Evolutionary conservation across 92 coral and sea anemone species (phyloP).

Genomic region (Porites divaricata): DNA sequence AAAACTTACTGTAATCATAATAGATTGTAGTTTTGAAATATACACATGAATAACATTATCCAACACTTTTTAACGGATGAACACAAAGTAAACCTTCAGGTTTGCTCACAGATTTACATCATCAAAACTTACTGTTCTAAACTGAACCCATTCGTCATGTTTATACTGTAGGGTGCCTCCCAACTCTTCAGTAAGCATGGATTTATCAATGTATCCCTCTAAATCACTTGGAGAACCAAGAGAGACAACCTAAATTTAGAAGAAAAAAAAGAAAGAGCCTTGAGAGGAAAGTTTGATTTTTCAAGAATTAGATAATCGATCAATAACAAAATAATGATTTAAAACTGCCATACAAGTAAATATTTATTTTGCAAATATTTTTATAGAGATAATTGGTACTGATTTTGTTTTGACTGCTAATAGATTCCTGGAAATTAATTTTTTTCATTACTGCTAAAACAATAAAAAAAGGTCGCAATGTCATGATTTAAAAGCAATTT

Average conservation of each 20-base stretch:
- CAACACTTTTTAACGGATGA: too few relatives aligned
- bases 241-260: constrained; percentile 63
- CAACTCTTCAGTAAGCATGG: constrained; percentile 80
- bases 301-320: neutral
- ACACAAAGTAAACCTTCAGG: too few relatives aligned
- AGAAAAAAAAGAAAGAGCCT: neutral
- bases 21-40: too few relatives aligned
- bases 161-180: constrained; percentile 88
- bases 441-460: too few relatives aligned
- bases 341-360: neutral
- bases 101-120: too few relatives aligned
- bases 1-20: constrained; percentile 86
- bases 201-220: constrained; percentile 71
- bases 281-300: neutral
- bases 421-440: too few relatives aligned
- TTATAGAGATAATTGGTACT: too few relatives aligned
- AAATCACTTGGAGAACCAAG: constrained; percentile 72
- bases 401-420: too few relatives aligned
- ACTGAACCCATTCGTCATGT: constrained; percentile 92
- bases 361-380: too few relatives aligned
- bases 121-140: constrained; percentile 82
- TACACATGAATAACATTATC: too few relatives aligned
- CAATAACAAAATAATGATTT: neutral
- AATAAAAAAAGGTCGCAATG: too few relatives aligned
- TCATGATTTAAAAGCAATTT: too few relatives aligned